A percentile compares a stretch with the other conserved stretches of the same genome.
Evolutionary conservation across 2,113 vertebrate genomes (phyloP).

Genomic region (Panurus biarmicus): DNA sequence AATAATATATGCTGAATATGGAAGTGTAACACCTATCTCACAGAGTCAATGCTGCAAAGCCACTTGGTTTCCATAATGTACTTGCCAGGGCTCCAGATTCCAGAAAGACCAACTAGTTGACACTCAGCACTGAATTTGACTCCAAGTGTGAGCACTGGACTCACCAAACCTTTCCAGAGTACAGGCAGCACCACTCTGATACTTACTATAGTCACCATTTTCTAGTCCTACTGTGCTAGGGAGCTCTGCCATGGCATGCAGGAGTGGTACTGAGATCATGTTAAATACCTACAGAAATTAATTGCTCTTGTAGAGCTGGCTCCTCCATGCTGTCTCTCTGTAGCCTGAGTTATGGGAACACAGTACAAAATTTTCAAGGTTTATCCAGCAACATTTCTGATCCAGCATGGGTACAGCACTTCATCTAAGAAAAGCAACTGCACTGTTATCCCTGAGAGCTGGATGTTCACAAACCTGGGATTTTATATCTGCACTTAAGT

Average conservation of each 20-base stretch:
- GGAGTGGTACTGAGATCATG: neutral
- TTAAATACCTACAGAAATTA: neutral
- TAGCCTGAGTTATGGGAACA: neutral
- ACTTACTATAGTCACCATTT: neutral
- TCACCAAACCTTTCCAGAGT: neutral
- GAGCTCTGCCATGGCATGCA: neutral
- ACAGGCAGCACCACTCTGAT: neutral
- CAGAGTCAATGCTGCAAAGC: neutral
- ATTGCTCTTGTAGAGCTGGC: neutral
- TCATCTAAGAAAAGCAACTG: neutral
- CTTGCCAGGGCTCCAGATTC: neutral
- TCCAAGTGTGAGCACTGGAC: fast-evolving
- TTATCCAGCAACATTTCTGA: neutral
- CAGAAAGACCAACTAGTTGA: neutral
- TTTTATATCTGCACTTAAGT: neutral
- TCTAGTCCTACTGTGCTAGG: neutral
- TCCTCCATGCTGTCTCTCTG: neutral
- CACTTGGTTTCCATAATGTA: neutral
- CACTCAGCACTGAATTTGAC: fast-evolving
- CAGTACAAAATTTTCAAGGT: neutral
- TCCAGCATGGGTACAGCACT: neutral
- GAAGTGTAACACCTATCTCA: neutral
- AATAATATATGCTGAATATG: neutral
- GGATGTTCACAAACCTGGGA: neutral
- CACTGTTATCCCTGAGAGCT: neutral